A percentile compares a stretch with the other conserved stretches of the same genome.
Evolutionary conservation across 2,888 invertebrate genomes (phyloP).

Genomic region (Aphodius granarius): DNA sequence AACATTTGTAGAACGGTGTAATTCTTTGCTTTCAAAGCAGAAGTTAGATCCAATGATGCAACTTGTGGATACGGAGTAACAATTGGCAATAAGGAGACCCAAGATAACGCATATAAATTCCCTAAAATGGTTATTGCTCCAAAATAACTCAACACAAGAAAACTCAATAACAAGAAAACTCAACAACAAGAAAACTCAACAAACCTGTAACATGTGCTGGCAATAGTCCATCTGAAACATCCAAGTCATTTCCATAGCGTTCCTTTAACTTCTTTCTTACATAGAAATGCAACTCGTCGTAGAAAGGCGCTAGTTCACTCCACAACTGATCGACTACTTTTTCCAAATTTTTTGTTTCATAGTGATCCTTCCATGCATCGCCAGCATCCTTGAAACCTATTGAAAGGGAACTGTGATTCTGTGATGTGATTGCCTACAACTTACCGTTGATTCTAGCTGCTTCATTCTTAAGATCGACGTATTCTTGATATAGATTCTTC

Average conservation of each 20-base stretch:
- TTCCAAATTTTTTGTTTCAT: conserved; percentile 54
- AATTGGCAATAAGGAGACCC: conserved; percentile 57
- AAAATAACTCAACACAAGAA: too few relatives aligned
- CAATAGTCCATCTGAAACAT: conserved; percentile 57
- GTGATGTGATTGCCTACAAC: too few relatives aligned
- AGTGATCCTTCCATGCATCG: conserved; percentile 55
- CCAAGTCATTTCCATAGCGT: conserved; percentile 56
- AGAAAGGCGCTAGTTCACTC: conserved; percentile 64
- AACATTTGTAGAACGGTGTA: conserved; percentile 57
- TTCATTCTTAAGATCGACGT: conserved; percentile 64
- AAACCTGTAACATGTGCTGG: conserved; percentile 72
- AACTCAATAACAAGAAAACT: too few relatives aligned
- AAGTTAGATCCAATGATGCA: conserved; percentile 56
- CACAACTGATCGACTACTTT: conserved; percentile 53
- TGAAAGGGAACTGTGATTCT: too few relatives aligned
- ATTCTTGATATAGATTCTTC: conserved; percentile 61
- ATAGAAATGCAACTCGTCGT: conserved; percentile 65
- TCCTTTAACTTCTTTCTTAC: conserved; percentile 60
- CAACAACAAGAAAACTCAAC: too few relatives aligned
- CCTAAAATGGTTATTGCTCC: conserved; percentile 50
- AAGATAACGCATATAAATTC: conserved; percentile 67
- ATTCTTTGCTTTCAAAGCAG: conserved; percentile 52
- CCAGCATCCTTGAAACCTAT: conserved; percentile 56
- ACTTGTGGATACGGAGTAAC: conserved; percentile 56
- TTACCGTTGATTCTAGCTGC: conserved; percentile 59